phyloP scores from a whole-genome alignment of 2,888 invertebrate genomes.

The Tiliacea aurago region DNA sequence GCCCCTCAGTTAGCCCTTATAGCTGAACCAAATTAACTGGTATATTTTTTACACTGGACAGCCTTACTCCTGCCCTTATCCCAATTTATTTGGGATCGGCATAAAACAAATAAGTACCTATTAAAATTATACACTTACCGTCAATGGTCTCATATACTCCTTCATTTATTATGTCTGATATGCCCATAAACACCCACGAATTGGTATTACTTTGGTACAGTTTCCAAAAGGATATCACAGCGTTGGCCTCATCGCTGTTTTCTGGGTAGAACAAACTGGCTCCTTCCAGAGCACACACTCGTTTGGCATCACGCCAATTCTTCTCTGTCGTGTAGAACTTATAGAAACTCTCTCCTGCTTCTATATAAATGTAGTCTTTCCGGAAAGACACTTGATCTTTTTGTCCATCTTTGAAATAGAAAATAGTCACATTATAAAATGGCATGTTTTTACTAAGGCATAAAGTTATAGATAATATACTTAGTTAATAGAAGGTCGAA shows the following conservation, averaged over 20 bases:
- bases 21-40: too few relatives aligned
- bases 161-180: constrained; percentile 65
- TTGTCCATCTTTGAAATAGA: constrained; percentile 72
- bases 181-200: constrained; percentile 70
- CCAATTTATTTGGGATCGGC: too few relatives aligned
- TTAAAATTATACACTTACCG: neutral
- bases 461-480: too few relatives aligned
- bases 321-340: constrained; percentile 73
- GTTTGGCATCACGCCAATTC: constrained; percentile 77
- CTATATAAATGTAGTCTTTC: constrained; percentile 79
- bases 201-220: constrained; percentile 51
- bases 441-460: too few relatives aligned
- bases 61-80: too few relatives aligned
- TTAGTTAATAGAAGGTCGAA: too few relatives aligned
- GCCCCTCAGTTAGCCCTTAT: too few relatives aligned
- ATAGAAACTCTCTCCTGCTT: constrained; percentile 76
- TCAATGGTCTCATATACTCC: constrained; percentile 14
- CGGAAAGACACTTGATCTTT: constrained; percentile 75
- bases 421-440: neutral
- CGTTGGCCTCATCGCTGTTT: constrained; percentile 72
- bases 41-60: too few relatives aligned
- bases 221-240: constrained; percentile 69
- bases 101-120: too few relatives aligned
- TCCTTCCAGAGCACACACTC: constrained; percentile 75
- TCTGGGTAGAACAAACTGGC: constrained; percentile 79